Conservation (phyloP, 2,113 vertebrate species). For the Chamaetylas fuelleborni region DNA sequence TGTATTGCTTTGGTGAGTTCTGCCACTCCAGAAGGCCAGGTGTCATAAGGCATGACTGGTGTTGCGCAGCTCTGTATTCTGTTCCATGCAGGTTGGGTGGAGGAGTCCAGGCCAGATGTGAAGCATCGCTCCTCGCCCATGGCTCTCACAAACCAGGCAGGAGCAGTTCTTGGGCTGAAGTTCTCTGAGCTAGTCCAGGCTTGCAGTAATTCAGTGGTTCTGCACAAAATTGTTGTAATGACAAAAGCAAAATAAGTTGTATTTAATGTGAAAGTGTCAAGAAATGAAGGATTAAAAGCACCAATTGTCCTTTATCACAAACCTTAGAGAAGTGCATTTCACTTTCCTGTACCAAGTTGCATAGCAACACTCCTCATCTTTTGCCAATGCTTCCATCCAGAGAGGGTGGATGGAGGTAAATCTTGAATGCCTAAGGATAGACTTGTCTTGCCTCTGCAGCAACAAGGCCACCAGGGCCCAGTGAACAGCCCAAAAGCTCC, state of each 20-base stretch:
- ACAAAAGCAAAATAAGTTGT: background rate
- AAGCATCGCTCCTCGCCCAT: fast-evolving
- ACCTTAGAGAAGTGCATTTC: background rate
- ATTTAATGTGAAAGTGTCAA: background rate
- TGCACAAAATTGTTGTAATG: background rate
- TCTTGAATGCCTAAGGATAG: fast-evolving
- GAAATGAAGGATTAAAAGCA: background rate
- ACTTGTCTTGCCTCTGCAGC: background rate
- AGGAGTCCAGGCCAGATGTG: background rate
- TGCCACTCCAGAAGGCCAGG: background rate
- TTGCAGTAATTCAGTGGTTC: background rate
- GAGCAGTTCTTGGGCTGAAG: background rate
- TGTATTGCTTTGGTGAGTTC: background rate
- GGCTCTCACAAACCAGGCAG: background rate
- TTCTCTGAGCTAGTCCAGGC: background rate
- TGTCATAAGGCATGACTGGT: fast-evolving
- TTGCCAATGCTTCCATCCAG: background rate
- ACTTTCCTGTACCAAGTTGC: background rate
- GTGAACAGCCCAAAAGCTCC: background rate
- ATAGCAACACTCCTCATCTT: background rate
- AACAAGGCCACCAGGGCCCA: background rate
- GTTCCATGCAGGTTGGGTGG: fast-evolving
- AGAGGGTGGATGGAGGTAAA: background rate
- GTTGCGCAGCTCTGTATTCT: background rate
- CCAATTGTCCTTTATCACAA: background rate